These are phyloP conservation scores for Muschampia plurimacula DNA, from an alignment of 2,888 invertebrate genomes.

Conservation along the genomic window DNA sequence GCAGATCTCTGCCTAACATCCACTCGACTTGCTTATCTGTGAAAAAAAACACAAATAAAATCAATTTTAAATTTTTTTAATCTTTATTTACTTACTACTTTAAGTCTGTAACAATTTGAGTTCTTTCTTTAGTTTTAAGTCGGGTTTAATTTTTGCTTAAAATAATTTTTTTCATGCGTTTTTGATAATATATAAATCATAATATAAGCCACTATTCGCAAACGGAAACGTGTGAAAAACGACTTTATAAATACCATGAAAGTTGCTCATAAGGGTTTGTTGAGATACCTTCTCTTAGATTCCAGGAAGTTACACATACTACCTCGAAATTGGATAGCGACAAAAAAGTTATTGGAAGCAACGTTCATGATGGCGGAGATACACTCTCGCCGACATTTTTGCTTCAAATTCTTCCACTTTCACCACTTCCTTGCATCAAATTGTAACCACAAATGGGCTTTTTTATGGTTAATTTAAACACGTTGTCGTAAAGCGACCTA, in stretches of 20 bases:
- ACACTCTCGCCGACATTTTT: background rate
- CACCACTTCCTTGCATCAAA: no score
- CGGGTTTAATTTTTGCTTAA: no score
- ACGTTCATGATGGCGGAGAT: background rate
- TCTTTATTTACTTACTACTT: no score
- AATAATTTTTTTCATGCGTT: no score
- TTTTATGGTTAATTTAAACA: no score
- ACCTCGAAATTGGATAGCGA: background rate
- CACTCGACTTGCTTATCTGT: slow-evolving; percentile 96
- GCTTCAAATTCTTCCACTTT: background rate
- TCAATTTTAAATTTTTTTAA: no score
- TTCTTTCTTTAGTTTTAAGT: no score
- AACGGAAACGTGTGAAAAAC: background rate
- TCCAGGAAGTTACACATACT: background rate
- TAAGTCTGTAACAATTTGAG: no score
- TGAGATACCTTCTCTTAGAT: background rate
- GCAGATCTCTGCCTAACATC: slow-evolving; percentile 90
- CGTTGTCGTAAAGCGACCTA: no score
- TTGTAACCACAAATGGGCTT: background rate
- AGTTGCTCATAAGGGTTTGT: background rate
- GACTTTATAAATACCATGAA: background rate
- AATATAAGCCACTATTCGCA: no score
- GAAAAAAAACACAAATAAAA: background rate
- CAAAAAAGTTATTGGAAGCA: background rate
- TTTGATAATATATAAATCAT: no score